phyloP scores from a whole-genome alignment of 2,797 vertebrate species.

The Sternotherus odoratus region DNA sequence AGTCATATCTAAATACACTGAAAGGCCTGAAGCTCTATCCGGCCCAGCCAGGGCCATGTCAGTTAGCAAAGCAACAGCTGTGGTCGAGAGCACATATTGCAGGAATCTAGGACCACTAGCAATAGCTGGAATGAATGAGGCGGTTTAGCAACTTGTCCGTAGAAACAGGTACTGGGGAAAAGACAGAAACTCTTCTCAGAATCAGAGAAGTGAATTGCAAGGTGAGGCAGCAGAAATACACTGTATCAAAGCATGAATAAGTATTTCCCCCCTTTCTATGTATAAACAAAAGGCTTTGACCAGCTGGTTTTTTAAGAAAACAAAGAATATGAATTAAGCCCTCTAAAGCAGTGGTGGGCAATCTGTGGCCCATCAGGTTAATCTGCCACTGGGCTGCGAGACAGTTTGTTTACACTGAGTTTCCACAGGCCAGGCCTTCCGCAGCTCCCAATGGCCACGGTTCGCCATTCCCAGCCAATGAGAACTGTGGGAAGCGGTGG shows the following conservation, averaged over 20 bases:
- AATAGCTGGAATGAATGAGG: neutral
- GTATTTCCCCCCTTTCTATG: neutral
- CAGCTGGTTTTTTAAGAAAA: neutral
- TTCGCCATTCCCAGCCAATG: no score
- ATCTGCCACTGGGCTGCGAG: no score
- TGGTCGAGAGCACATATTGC: neutral
- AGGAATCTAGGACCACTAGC: neutral
- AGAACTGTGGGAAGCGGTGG: no score
- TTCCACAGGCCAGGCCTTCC: no score
- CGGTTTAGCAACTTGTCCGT: neutral
- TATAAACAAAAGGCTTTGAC: neutral
- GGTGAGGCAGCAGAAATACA: neutral
- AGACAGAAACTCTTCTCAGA: neutral
- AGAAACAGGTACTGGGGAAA: neutral
- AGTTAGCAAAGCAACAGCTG: neutral
- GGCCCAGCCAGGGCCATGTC: neutral
- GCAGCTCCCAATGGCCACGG: no score
- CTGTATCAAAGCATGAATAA: neutral
- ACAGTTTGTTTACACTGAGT: no score
- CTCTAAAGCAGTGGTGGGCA: no score
- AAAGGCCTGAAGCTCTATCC: neutral
- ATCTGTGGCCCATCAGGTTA: no score
- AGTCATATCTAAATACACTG: neutral
- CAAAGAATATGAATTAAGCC: neutral
- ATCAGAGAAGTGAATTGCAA: neutral